phyloP scores from a whole-genome alignment of 92 coral and sea anemone genomes.

The Chrysogorgia sp. region DNA sequence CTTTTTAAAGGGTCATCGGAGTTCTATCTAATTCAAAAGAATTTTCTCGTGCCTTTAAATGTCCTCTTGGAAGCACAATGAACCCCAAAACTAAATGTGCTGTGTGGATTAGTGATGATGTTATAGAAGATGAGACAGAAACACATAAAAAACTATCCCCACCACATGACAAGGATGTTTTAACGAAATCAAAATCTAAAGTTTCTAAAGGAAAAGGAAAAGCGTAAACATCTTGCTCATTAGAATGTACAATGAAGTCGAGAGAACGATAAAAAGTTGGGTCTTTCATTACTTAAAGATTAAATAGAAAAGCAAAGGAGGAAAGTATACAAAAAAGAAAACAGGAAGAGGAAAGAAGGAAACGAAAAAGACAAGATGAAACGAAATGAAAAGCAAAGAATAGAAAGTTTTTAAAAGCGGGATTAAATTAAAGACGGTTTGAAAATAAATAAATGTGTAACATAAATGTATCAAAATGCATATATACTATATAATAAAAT shows the following conservation, averaged over 20 bases:
- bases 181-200: neutral
- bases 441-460: too few species aligned
- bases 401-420: too few species aligned
- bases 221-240: neutral
- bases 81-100: slow-evolving; percentile 41
- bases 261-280: neutral
- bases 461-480: too few species aligned
- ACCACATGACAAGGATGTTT: neutral
- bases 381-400: neutral
- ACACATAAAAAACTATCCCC: slow-evolving; percentile 34
- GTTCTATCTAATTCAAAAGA: slow-evolving; percentile 41
- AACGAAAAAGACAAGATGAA: too few species aligned
- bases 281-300: too few species aligned
- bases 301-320: neutral
- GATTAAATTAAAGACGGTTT: neutral
- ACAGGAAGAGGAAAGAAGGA: neutral
- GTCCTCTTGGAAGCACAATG: slow-evolving; percentile 37
- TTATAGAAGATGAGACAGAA: slow-evolving; percentile 27
- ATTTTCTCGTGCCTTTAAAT: slow-evolving; percentile 35
- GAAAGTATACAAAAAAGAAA: too few species aligned
- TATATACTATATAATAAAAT: too few species aligned
- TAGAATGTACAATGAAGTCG: neutral
- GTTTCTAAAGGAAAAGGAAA: neutral
- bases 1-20: slow-evolving; percentile 29
- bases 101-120: slow-evolving; percentile 37